phyloP scores from a whole-genome alignment of 2,113 vertebrate genomes.

The Lycocorax pyrrhopterus region DNA sequence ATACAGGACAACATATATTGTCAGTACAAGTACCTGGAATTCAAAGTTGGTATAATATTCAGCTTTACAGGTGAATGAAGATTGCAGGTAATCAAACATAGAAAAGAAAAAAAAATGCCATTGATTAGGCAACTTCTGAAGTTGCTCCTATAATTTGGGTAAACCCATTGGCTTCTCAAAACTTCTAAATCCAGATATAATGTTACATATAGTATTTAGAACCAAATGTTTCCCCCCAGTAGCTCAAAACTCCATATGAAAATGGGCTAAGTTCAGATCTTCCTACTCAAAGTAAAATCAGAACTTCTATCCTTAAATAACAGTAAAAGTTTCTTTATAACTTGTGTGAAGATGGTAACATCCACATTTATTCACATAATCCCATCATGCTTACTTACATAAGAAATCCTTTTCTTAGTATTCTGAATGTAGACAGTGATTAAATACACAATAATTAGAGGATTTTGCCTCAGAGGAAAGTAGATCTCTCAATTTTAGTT shows the following conservation, averaged over 20 bases:
- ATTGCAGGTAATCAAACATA: not conserved
- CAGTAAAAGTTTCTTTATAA: not conserved
- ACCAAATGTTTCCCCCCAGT: not conserved
- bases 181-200: not conserved
- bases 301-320: not conserved
- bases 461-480: not conserved
- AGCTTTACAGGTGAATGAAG: not conserved
- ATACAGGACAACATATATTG: not conserved
- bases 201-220: not conserved
- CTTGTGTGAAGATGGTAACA: not conserved
- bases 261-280: not conserved
- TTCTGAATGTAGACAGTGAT: not conserved
- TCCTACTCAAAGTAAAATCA: not conserved
- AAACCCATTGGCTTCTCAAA: not conserved
- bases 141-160: not conserved
- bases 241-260: not conserved
- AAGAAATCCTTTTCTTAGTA: not conserved
- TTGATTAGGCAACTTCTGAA: not conserved
- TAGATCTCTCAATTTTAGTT: not conserved
- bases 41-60: not conserved
- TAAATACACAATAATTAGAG: not conserved
- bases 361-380: not conserved
- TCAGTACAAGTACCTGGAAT: not conserved
- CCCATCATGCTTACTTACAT: not conserved
- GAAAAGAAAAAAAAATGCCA: not conserved